These are phyloP conservation scores for Lutjanus argentimaculatus DNA, from an alignment of 2,797 vertebrate species.

Conservation along the genomic window DNA sequence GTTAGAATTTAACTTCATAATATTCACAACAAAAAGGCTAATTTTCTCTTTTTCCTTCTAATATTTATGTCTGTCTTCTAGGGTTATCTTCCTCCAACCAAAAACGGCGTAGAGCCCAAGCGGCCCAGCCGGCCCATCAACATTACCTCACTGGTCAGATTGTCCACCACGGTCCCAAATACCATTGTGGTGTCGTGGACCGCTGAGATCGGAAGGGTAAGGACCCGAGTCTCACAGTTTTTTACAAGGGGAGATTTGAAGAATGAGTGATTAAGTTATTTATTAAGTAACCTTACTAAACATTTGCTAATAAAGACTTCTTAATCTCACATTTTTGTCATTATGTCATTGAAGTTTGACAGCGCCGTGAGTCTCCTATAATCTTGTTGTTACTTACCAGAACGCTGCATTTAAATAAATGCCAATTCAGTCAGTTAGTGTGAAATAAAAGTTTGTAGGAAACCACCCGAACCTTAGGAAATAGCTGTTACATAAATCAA, in stretches of 20 bases:
- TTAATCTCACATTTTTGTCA: too few relatives aligned
- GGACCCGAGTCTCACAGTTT: constrained; percentile 47
- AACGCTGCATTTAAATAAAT: too few relatives aligned
- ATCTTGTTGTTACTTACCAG: too few relatives aligned
- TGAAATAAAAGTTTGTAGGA: too few relatives aligned
- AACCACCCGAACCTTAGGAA: too few relatives aligned
- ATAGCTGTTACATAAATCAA: too few relatives aligned
- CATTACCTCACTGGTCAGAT: constrained; percentile 97
- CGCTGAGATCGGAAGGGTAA: constrained; percentile 96
- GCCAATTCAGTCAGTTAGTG: too few relatives aligned
- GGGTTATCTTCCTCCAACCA: constrained; percentile 99
- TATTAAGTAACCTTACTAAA: background rate
- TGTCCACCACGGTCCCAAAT: constrained; percentile 98
- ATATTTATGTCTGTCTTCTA: constrained; percentile 62
- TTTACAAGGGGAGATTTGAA: background rate
- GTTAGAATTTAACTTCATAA: background rate
- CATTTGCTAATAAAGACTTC: background rate
- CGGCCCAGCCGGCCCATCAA: constrained; percentile 99
- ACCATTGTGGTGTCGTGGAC: constrained; percentile 99
- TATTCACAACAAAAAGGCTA: background rate
- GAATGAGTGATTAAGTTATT: background rate
- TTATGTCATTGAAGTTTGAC: too few relatives aligned
- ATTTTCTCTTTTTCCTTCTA: background rate
- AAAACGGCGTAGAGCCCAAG: constrained; percentile 99
- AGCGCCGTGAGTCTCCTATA: too few relatives aligned